Evolutionary conservation across 2,888 invertebrate genomes (phyloP), one percentile per base, ranked within the genome.

Genomic region (Dolomedes plantarius): DNA sequence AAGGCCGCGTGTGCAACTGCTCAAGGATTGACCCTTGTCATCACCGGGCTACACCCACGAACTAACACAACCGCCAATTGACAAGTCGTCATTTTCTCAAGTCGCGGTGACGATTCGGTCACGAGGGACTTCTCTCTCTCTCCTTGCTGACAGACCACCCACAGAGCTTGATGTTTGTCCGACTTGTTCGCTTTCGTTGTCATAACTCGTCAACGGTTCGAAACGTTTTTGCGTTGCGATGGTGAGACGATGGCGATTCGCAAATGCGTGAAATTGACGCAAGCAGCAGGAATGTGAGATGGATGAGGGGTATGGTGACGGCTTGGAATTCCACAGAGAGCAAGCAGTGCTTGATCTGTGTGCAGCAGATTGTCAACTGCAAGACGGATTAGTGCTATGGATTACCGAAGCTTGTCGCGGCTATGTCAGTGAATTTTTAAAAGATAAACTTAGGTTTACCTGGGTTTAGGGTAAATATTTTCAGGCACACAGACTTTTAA

Each of bases 81-180:
- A 75, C 69, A 81, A 75, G 75, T 69, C 75, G 27, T 82, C 81
- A 82, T 75, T 82, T 75, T 71, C 78, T 78, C 78, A 39, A 68
- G 77, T 68, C 68, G 23, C 23, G 68, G 75, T 67, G 74, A 19
- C 67, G 68, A 74, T 74, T 80, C 50, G 27, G 67, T 39, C 73
- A 31, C 62, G 23, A 28, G n/a, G 36, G 7, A 28, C 28, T 31
- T n/a, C 62, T 23, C n/a, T n/a, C n/a, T n/a, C n/a, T n/a, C n/a
- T n/a, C n/a, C n/a, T n/a, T n/a, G n/a, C n/a, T n/a, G n/a, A n/a
- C n/a, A 32, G 81, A 82, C 81, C 81, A 82, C 81, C 81, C 81
- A 82, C 28, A 28, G 67, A 32, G 19, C n/a, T 28, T n/a, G 62
- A 5, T 23, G 27, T 27, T 13, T 29, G 46, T 3, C 56, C 9